phyloP scores from a whole-genome alignment of 2,797 vertebrate species.

The Hypotaenidia okinawae region DNA sequence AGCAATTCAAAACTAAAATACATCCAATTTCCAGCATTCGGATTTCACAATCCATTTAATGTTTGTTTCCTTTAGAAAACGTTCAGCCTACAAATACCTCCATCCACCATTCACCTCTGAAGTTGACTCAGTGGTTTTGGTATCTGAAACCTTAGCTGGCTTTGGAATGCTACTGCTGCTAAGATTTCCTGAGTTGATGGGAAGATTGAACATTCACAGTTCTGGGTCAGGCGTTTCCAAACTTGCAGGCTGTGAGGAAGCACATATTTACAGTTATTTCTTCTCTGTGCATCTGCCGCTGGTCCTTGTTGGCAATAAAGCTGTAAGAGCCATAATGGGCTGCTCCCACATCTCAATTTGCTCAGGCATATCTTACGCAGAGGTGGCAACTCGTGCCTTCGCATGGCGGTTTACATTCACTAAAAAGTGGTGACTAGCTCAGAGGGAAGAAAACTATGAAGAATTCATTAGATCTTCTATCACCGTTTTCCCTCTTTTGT shows the following conservation, averaged over 20 bases:
- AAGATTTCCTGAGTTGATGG: not conserved
- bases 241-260: not conserved
- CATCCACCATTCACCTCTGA: not conserved
- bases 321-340: not conserved
- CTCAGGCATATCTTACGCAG: not conserved
- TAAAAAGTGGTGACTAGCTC: not conserved
- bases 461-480: not conserved
- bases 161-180: not conserved
- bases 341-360: not conserved
- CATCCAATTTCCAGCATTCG: not conserved
- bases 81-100: not conserved
- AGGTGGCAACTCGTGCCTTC: not conserved
- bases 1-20: not conserved
- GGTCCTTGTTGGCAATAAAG: not conserved
- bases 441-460: not conserved
- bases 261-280: not conserved
- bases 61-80: not conserved
- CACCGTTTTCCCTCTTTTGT: not conserved
- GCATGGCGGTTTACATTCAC: not conserved
- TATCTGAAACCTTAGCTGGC: not conserved
- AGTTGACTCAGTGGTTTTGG: not conserved
- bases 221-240: not conserved
- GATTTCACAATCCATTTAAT: not conserved
- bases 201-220: not conserved
- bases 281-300: accelerated